Base-by-base conservation (phyloP, 2,797 vertebrate genomes). In the Meriones psammophilus region DNA sequence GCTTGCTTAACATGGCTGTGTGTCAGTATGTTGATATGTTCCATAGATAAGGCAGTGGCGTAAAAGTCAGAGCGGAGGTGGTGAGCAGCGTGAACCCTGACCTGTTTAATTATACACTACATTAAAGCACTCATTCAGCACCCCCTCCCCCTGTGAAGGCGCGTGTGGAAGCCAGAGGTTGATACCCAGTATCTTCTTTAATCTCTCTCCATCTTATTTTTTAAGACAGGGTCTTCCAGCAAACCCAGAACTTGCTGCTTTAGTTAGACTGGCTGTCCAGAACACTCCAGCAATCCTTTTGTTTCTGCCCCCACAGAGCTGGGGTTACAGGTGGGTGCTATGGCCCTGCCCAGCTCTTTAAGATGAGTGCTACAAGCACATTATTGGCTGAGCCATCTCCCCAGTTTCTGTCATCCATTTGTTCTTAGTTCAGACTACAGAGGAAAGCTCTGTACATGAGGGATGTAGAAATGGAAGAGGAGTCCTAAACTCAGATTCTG, bases 361-460 rank as follows among this genome's bases (percentile, higher is more conserved):
- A 83, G 26, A 20, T 12, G 80, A 83, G 36, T 18, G 58, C 60
- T 26, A 9, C 7, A 10, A 64, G 26, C 2, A 18, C 36, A 28
- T 62, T 64, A 30, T 42, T 42, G 58, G 62, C 24, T 28, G 58
- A 42, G 36, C 56, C 58, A 18, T 15, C 58, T 39, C 24, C 5
- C 56, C 24, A 9, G 8, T 83, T 81, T 24, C 36, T 36, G 28
- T 36, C 58, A 83, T 28, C 42, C 58, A 60, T 33, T 60, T 79
- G 69, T 69, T 86, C 73, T 88, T 87, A 3, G 64, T 79, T 89
- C 79, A 94, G 42, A 60, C 36, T 76, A 60, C 74, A 92, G 60
- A 0, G 9, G 12, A 71, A 33, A 79, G n/a, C 2, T 76, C n/a
- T n/a, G n/a, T n/a, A 81, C 56, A 81, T 22, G 26, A 26, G 14